Evolutionary conservation across 2,797 vertebrate genomes (phyloP), one percentile per base, ranked within the genome.

Genomic region (Falco rusticolus): DNA sequence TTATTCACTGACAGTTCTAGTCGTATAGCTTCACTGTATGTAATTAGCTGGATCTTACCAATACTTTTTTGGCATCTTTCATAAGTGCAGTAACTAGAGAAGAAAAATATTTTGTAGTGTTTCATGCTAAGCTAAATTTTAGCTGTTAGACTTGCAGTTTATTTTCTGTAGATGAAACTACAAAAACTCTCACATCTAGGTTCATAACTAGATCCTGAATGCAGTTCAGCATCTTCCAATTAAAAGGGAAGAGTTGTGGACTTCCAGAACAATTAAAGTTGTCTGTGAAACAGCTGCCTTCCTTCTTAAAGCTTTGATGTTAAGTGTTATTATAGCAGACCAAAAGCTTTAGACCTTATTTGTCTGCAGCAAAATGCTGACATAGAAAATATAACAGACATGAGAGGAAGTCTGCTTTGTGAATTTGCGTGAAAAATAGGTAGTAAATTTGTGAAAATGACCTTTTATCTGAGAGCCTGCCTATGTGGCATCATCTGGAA

Each of bases 341-440:
- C 69, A 72, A 76, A 95, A 90, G 39, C 77, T 83, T 63, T 68
- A 74, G 39, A 70, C 64, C 28, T 89, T 70, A 78, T 65, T 95
- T 78, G 86, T 84, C 81, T 87, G 47, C 70, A 84, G 84, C 70
- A 89, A 83, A 94, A 37, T 64, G 84, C 94, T 96, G 95, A 96
- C 81, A 50, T 4, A 53, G 86, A 70, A 87, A 91, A 77, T 50
- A 16, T 1, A 75, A 24, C n/a, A 80, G 53, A 94, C 21, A 22
- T 54, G 26, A 90, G 39, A 94, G 85, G 79, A 41, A 77, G 18
- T 69, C 51, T 88, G 43, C 61, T 74, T 77, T 88, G 94, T 87
- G 83, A 94, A 87, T 89, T 60, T 64, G 72, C 31, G 61, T 90
- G 65, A 76, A 87, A 89, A 95, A 70, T 24, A 34, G 26, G 24